Conservation (phyloP, 2,888 invertebrate genomes). For the Lycocerus yunnanus region DNA sequence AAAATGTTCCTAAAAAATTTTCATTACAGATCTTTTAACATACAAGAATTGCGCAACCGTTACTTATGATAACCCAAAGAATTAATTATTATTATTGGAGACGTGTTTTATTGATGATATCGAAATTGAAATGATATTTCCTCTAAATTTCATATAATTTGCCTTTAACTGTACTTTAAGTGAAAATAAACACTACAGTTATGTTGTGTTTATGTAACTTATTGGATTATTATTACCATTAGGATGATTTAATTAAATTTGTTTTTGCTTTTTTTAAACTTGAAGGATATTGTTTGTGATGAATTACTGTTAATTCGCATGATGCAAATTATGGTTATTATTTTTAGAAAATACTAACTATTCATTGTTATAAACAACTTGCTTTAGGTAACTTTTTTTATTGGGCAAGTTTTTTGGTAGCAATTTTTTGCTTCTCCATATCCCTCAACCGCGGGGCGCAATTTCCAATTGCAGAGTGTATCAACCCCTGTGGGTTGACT, state of each 20-base stretch:
- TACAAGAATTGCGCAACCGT: not conserved
- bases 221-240: not conserved
- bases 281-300: not conserved
- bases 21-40: not conserved
- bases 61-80: not conserved
- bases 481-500: not conserved
- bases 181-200: not conserved
- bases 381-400: not conserved
- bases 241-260: not conserved
- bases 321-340: not conserved
- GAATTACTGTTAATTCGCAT: not conserved
- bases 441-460: not conserved
- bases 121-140: not conserved
- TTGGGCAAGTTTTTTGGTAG: not conserved
- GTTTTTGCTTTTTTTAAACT: not conserved
- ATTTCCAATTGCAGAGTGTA: not conserved
- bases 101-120: not conserved
- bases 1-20: not conserved
- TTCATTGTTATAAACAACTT: not conserved
- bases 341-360: not conserved
- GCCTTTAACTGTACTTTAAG: not conserved
- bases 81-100: not conserved
- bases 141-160: not conserved
- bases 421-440: not conserved
- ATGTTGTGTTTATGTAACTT: not conserved